Base-by-base conservation (phyloP, 2,113 vertebrate species). In the Phyllopteryx taeniolatus region DNA sequence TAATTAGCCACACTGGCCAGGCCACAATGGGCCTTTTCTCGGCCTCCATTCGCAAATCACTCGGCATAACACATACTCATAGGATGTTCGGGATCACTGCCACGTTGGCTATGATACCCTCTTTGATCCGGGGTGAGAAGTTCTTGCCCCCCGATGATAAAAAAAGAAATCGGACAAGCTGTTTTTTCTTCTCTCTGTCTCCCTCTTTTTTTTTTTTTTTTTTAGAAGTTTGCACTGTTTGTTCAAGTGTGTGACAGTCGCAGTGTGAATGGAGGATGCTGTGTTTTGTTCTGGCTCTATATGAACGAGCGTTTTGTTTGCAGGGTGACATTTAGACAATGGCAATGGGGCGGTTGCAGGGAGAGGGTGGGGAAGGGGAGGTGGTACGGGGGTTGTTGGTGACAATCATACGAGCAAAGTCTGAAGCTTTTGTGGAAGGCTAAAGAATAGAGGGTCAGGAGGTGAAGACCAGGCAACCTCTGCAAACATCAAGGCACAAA, bases 21-120 rank as follows among this genome's bases (percentile, higher is more conserved):
- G 68, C 72, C 87, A 92, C 91, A 92, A 91, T 86, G 76, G 86
- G 68, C 82, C 88, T 85, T 80, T 90, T 91, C 83, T 89, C 79
- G 74, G 61, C 71, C 68, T 61, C 19, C 72, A 73, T 59, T 63
- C 80, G 79, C 80, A 70, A 72, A 83, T 79, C 79, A 76, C 72
- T 53, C 33, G n/a, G 62, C 19, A 51, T 4, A 70, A 75, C 64
- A 71, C 67, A 70, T 69, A 74, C 65, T 70, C 42, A 69, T 22
- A 56, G 70, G 68, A 72, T 80, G 79, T 75, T 69, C 33, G 79
- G 85, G 86, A 86, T 81, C 79, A 73, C 73, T 85, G 87, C 86
- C 79, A 85, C 89, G 84, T 89, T 89, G 85, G 66, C 87, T 59
- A 76, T 85, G 86, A 88, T 89, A 84, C 67, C 71, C 85, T 70